Conservation (phyloP, 2,888 invertebrate genomes). For the Diaphora mendica region DNA sequence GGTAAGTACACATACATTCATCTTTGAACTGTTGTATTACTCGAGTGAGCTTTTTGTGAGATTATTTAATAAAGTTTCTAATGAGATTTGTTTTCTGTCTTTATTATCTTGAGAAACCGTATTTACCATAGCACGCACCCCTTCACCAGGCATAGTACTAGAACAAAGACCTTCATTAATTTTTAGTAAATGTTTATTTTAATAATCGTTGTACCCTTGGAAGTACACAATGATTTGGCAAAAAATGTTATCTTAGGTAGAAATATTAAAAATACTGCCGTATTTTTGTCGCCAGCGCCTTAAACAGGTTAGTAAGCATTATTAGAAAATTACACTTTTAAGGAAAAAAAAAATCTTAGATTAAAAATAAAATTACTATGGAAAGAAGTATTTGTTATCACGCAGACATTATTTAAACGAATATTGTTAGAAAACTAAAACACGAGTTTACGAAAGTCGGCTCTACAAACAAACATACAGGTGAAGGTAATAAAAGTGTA, state of each 20-base stretch:
- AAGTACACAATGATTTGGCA: neutral
- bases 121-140: too few relatives aligned
- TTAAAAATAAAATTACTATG: neutral
- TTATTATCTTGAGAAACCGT: too few relatives aligned
- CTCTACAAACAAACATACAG: too few relatives aligned
- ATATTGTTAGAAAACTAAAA: too few relatives aligned
- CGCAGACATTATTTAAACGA: neutral
- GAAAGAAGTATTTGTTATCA: neutral
- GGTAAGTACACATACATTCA: too few relatives aligned
- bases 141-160: too few relatives aligned
- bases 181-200: neutral
- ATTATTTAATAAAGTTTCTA: too few relatives aligned
- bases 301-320: neutral
- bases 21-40: too few relatives aligned
- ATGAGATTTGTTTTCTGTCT: too few relatives aligned
- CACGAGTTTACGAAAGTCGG: too few relatives aligned
- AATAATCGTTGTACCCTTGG: neutral
- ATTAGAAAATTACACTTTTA: neutral
- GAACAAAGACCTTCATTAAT: neutral
- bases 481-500: too few relatives aligned
- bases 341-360: neutral
- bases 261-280: neutral
- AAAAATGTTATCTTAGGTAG: neutral
- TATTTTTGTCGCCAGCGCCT: neutral
- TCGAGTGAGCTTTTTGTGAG: too few relatives aligned